phyloP scores from a whole-genome alignment of 2,888 invertebrate species.

The Cepaea hortensis region DNA sequence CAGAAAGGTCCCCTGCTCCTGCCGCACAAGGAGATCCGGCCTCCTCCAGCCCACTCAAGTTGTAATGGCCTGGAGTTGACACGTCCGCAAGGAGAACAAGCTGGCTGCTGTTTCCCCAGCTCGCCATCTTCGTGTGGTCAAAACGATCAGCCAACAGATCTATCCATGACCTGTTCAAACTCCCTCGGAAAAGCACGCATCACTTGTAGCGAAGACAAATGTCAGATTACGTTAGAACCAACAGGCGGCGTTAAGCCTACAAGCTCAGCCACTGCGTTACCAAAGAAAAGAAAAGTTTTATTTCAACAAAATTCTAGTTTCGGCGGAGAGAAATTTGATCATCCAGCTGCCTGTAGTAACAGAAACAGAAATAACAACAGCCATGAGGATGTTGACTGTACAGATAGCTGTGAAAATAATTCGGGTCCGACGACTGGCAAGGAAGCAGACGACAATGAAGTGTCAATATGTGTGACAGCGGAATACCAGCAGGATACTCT shows the following conservation, averaged over 20 bases:
- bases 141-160: slow-evolving; percentile 29
- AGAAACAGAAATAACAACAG: not conserved
- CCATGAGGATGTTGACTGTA: not conserved
- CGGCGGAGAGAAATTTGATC: not conserved
- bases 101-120: not conserved
- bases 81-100: not conserved
- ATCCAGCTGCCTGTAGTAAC: not conserved
- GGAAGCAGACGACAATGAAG: not conserved
- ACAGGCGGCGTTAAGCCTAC: not conserved
- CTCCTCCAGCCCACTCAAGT: slow-evolving; percentile 28
- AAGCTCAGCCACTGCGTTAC: not conserved
- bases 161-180: slow-evolving; percentile 34
- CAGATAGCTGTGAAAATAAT: not conserved
- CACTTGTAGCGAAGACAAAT: slow-evolving; percentile 8
- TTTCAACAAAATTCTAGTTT: not conserved
- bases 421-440: not conserved
- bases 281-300: slow-evolving; percentile 32
- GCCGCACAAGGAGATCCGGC: not conserved
- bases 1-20: slow-evolving; percentile 31
- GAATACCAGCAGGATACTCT: slow-evolving; percentile 9
- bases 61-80: not conserved
- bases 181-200: slow-evolving; percentile 2
- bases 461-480: not conserved
- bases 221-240: slow-evolving; percentile 12
- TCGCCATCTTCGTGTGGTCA: not conserved